A percentile compares a stretch with the other conserved stretches of the same genome.
Evolutionary conservation across 2,113 vertebrate genomes (phyloP).

Genomic region (Sylvilagus bachmani): DNA sequence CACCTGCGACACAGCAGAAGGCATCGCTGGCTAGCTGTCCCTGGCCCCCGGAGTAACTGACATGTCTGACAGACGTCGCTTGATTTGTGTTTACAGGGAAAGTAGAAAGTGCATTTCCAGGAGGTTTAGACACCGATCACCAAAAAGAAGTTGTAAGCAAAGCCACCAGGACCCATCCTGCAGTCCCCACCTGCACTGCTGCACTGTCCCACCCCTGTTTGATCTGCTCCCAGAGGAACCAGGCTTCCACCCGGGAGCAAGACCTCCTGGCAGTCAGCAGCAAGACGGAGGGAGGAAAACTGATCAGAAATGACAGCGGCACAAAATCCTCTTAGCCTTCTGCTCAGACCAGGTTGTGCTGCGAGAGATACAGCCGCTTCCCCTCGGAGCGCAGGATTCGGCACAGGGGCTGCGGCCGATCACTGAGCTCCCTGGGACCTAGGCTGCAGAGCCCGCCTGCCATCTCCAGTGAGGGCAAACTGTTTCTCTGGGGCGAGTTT

Average conservation of each 20-base stretch:
- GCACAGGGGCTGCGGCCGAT: fast-evolving
- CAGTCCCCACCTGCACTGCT: neutral
- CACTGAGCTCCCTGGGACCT: fast-evolving
- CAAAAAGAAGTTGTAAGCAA: slow-evolving; percentile 58
- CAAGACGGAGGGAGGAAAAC: neutral
- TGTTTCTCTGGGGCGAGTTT: neutral
- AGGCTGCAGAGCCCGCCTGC: fast-evolving
- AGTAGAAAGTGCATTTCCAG: slow-evolving; percentile 38
- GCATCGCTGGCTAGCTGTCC: slow-evolving; percentile 68
- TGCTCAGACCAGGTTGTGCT: neutral
- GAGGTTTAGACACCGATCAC: slow-evolving; percentile 58
- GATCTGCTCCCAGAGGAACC: neutral
- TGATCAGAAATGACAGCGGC: slow-evolving; percentile 46
- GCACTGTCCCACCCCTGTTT: neutral
- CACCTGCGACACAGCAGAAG: slow-evolving; percentile 42
- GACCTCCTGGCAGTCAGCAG: neutral
- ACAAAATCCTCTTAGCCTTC: neutral
- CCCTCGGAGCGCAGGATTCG: neutral
- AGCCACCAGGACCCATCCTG: slow-evolving; percentile 45
- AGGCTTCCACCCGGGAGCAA: neutral
- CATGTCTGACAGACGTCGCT: slow-evolving; percentile 68
- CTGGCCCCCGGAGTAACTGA: slow-evolving; percentile 69
- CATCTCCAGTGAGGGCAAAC: fast-evolving
- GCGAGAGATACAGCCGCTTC: neutral
- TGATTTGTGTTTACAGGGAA: slow-evolving; percentile 63